These are phyloP conservation scores for Meloidogyne exigua DNA, from an alignment of 1,140 invertebrate species.

Conservation along the genomic window DNA sequence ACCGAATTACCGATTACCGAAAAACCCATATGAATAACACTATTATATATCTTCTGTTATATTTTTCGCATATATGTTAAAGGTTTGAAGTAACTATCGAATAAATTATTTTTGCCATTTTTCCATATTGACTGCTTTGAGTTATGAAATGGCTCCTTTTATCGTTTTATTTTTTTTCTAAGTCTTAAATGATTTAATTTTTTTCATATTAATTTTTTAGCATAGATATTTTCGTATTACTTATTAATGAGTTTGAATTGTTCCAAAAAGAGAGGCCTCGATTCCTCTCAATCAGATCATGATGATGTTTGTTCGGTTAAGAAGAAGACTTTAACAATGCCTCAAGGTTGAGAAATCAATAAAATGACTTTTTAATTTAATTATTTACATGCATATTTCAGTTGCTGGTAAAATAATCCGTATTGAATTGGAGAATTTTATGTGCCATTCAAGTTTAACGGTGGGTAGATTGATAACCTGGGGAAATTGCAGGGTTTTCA, in stretches of 20 bases:
- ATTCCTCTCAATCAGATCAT: not conserved
- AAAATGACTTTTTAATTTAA: not conserved
- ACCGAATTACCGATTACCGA: too few species aligned
- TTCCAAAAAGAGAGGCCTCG: not conserved
- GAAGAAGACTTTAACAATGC: not conserved
- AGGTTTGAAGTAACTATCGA: too few species aligned
- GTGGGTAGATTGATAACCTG: not conserved
- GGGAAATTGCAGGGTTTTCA: not conserved
- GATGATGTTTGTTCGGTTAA: not conserved
- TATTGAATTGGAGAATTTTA: constrained; percentile 42
- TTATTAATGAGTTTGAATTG: not conserved
- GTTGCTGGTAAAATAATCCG: constrained; percentile 35
- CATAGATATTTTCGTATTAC: too few species aligned
- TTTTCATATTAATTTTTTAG: not conserved
- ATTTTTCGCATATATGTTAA: too few species aligned
- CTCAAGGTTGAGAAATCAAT: not conserved
- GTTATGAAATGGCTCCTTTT: too few species aligned
- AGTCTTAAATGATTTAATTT: too few species aligned
- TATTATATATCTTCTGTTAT: not conserved
- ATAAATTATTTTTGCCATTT: too few species aligned
- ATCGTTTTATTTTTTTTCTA: too few species aligned
- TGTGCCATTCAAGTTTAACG: constrained; percentile 40
- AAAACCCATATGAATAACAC: too few species aligned
- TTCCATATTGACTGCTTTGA: too few species aligned
- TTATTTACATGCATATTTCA: constrained; percentile 9